These are phyloP conservation scores for Zaprionus nigranus DNA, from an alignment of 1,140 invertebrate species.

Conservation along the genomic window DNA sequence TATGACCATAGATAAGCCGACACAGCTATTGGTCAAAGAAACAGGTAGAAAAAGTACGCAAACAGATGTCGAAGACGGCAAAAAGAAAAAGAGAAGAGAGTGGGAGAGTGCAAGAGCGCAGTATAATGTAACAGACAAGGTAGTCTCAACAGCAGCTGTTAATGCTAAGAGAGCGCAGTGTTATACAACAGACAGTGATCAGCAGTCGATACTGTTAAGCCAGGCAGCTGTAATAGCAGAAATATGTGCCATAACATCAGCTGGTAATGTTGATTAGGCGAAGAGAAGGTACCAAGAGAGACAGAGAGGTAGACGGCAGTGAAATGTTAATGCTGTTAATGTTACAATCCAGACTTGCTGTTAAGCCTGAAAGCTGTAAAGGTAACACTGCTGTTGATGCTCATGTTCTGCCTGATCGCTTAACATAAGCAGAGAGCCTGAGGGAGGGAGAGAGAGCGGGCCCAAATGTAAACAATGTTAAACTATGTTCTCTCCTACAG, in stretches of 20 bases:
- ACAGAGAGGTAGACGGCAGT: neutral
- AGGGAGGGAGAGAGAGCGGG: neutral
- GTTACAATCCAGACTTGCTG: neutral
- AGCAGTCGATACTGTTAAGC: neutral
- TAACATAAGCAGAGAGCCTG: neutral
- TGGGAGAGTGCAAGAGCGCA: neutral
- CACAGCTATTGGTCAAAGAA: conserved; percentile 34
- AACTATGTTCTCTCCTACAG: neutral
- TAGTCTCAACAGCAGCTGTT: neutral
- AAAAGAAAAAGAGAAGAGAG: conserved; percentile 1
- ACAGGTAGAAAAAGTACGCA: conserved; percentile 47
- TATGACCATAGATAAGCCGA: conserved; percentile 47
- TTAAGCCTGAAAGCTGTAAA: neutral
- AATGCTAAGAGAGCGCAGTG: neutral
- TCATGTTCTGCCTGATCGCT: neutral
- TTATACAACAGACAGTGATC: neutral
- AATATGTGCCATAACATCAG: no score
- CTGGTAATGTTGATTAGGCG: no score
- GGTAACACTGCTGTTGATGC: neutral
- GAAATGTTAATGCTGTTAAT: neutral
- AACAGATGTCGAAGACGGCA: neutral
- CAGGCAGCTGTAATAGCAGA: neutral
- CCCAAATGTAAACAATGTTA: conserved; percentile 1
- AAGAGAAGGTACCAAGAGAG: no score
- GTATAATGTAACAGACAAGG: neutral